Evolutionary conservation across 37 sponge, comb jelly and placozoan species (phyloP).

Genomic region (Spongilla lacustris): DNA sequence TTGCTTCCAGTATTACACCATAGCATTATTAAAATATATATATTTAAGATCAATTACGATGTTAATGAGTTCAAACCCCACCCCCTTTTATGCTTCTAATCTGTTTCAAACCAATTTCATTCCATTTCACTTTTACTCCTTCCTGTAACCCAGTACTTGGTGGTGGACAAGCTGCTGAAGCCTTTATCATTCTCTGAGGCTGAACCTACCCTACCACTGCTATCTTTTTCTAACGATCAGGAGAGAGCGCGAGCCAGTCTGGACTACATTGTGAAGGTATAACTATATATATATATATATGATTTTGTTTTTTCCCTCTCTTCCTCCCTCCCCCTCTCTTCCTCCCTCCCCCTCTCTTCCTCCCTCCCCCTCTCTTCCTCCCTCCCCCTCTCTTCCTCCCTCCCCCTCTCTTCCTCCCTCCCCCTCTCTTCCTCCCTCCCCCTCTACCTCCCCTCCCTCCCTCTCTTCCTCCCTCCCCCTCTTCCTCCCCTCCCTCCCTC

Average conservation of each 20-base stretch:
- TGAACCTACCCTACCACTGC: background rate
- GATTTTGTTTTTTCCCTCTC: background rate
- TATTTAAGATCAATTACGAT: no score
- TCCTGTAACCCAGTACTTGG: background rate
- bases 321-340: background rate
- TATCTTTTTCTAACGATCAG: background rate
- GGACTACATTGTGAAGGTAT: background rate
- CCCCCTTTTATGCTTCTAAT: no score
- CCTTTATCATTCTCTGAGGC: background rate
- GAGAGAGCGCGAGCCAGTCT: background rate
- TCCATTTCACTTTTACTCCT: background rate
- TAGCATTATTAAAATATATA: no score
- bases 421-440: background rate
- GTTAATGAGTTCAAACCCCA: no score
- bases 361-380: background rate
- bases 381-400: constrained; percentile 15
- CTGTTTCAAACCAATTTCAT: background rate
- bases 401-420: constrained; percentile 20
- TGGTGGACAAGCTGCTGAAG: background rate
- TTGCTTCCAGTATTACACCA: background rate
- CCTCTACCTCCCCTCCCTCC: background rate
- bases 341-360: background rate
- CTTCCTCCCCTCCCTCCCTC: background rate
- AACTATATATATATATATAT: no score
- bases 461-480: background rate